Evolutionary conservation across 2,888 invertebrate genomes (phyloP).

Genomic region (Tridacna gigas): DNA sequence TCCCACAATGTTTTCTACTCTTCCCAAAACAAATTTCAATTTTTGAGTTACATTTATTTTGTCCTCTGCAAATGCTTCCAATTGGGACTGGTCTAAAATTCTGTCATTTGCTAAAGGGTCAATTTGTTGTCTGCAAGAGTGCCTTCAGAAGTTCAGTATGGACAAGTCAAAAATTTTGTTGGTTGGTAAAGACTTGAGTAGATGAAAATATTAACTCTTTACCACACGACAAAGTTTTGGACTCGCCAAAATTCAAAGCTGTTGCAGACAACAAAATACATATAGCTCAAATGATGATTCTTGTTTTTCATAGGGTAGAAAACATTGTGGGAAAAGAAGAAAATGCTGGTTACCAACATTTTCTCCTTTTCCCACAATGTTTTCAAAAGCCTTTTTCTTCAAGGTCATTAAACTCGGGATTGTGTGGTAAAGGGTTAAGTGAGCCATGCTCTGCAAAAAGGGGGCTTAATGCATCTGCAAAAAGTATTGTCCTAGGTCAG

Average conservation of each 20-base stretch:
- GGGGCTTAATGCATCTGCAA: too few species aligned
- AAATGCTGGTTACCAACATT: not conserved
- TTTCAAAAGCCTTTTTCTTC: not conserved
- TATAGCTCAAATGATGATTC: not conserved
- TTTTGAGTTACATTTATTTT: not conserved
- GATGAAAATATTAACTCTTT: not conserved
- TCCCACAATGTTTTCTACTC: not conserved
- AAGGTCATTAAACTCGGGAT: not conserved
- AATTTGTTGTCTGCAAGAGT: too few species aligned
- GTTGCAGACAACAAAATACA: not conserved
- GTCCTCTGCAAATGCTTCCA: too few species aligned
- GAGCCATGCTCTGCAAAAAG: too few species aligned
- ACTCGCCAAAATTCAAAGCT: too few species aligned
- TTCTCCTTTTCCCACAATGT: not conserved
- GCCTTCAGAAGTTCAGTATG: too few species aligned
- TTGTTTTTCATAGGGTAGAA: not conserved
- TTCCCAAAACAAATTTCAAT: too few species aligned
- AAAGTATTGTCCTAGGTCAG: not conserved
- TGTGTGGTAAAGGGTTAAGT: not conserved
- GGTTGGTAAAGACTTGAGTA: too few species aligned
- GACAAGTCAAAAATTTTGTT: too few species aligned
- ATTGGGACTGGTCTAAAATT: too few species aligned
- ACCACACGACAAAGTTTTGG: too few species aligned
- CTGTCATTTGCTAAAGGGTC: too few species aligned
- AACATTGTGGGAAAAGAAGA: not conserved